Base-by-base conservation (phyloP, 1,140 invertebrate species). In the Acromyrmex charruanus region DNA sequence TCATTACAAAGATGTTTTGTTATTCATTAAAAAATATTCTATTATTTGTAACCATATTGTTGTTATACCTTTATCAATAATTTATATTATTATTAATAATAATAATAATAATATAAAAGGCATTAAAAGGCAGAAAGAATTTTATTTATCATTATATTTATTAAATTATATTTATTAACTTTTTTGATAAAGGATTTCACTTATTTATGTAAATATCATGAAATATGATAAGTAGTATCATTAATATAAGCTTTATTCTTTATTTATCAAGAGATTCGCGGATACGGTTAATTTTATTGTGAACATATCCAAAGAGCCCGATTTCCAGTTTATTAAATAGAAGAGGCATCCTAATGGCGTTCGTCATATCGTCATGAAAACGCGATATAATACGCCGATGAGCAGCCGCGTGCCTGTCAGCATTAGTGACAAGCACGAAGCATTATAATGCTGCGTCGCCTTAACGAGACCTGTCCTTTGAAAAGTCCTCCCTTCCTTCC, bases 361-460 rank as follows among this genome's bases (percentile, higher is more conserved):
- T 75, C 55, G 63, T 80, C 87, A 77, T 86, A 61, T 35, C 68
- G 61, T 58, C 53, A 69, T 2, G 82, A 65, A 80, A 75, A 69
- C 35, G 87, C 69, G 65, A 86, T 68, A 71, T 89, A 81, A 88
- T 81, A 89, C 68, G 87, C 75, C 88, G 71, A 89, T 89, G 87
- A 89, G 82, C 88, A 74, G 88, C 87, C 87, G 74, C 87, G 82
- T 89, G 87, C 79, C 88, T 81, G 75, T 89, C 84, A 89, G 72
- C 87, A 85, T 75, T 86, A 59, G 68, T 74, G 88, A 89, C 88
- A 89, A 89, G 82, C 82, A 65, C 77, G 61, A 77, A 21, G 69
- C 39, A 72, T 86, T 89, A 92, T 93, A 92, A 91, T 93, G 93
- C 94, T 93, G 92, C 92, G 93, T 94, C 93, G 93, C 91, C 93